Conservation (phyloP, 1,140 invertebrate genomes). For the Hylyphantes graminicola region DNA sequence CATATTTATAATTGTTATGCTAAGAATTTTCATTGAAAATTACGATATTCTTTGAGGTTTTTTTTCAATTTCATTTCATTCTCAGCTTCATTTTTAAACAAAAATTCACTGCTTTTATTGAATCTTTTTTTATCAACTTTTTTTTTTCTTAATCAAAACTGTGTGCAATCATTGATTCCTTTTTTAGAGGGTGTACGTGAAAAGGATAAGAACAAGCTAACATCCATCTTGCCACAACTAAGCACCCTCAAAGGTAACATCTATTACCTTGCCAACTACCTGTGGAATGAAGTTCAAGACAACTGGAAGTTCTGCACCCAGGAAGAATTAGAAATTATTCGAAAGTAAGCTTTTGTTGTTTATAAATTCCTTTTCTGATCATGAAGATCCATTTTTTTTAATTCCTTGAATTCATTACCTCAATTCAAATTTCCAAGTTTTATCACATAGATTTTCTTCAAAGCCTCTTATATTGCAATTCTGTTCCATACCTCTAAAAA, state of each 20-base stretch:
- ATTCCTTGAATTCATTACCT: background rate
- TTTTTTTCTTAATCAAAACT: background rate
- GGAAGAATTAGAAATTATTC: constrained; percentile 85
- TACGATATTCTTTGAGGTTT: no score
- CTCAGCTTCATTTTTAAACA: background rate
- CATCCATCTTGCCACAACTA: constrained; percentile 81
- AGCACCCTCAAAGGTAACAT: constrained; percentile 85
- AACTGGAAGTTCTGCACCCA: constrained; percentile 91
- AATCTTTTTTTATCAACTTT: background rate
- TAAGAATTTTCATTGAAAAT: no score
- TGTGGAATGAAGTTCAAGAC: constrained; percentile 93
- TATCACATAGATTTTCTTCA: no score
- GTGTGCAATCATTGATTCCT: background rate
- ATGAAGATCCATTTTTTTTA: background rate
- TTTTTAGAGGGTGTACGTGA: constrained; percentile 87
- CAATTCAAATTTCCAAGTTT: no score
- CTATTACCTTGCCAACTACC: constrained; percentile 83
- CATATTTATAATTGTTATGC: no score
- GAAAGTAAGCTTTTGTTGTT: constrained; percentile 71
- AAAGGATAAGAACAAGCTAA: constrained; percentile 80
- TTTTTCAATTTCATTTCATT: no score
- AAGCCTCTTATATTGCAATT: no score
- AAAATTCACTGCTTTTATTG: background rate
- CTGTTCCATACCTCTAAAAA: no score
- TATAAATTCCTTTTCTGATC: background rate